Evolutionary conservation across 2,113 vertebrate genomes (phyloP), one percentile per base, ranked within the genome.

Genomic region (Piaya cayana): DNA sequence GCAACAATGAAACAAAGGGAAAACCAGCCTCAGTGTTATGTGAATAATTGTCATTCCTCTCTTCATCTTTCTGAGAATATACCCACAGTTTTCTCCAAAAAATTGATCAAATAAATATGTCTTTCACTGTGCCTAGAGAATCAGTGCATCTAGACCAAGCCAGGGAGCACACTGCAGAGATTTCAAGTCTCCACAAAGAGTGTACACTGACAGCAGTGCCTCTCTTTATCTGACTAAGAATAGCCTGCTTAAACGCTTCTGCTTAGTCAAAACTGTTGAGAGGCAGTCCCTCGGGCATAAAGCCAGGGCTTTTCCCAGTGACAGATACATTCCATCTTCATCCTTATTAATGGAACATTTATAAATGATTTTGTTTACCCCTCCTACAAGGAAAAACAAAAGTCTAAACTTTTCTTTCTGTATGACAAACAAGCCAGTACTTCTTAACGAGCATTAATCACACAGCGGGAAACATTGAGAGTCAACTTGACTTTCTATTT

Each of bases 191-290:
- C 84, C 63, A 58, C 55, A 65, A 58, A 65, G 62, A 79, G 87
- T 1, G 5, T 15, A 37, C 1, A 1, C 63, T 95, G 93, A 81
- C 87, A 94, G 82, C 81, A 79, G 39, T 4, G 15, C 49, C 43
- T 87, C 58, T 86, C 79, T 95, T 91, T 85, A 92, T 91, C 82
- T 90, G 90, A 90, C 91, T 87, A 80, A 92, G 89, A 91, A 92
- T 82, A 94, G 78, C 70, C 58, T 6, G 7, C 78, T 70, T 62
- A 23, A 87, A 82, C 0, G 55, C 49, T 74, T 87, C 60, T 82
- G 50, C 86, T 80, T 19, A 95, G 92, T 78, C 89, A 89, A 87
- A 94, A 87, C 45, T 74, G 75, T 18, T 29, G 82, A 80, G 88
- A 92, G 34, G 68, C 81, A 74, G 70, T 55, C 91, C 74, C 89